Evolutionary conservation across 2,113 vertebrate species (phyloP), one percentile per base, ranked within the genome.

Genomic region (Grantiella picta): DNA sequence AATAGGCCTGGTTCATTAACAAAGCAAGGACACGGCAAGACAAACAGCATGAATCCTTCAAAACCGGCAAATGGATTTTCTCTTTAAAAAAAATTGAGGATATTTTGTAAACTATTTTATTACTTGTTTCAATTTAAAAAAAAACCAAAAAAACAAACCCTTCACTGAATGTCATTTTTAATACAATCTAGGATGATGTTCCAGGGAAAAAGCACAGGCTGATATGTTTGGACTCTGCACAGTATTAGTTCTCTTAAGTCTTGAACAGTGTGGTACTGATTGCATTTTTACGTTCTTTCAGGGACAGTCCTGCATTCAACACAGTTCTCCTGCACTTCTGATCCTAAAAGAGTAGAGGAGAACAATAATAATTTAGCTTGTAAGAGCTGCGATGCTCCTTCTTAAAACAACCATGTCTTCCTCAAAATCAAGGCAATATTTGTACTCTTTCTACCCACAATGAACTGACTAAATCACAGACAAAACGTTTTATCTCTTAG

Each of bases 91-190:
- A 21, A 77, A 68, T 80, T 86, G 59, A 85, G 59, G 10, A 63
- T 73, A 66, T 73, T 94, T 85, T 94, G 52, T 66, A 91, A 91
- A 91, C 54, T 82, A 80, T 70, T 81, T 90, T 86, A 80, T 54
- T 21, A 56, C 22, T 78, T 69, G 49, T 90, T 94, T 89, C 57
- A 72, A 61, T 86, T n/a, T 29, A 63, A 92, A 64, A 81, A 77
- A 64, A n/a, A 52, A 81, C 77, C 60, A 35, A 53, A 64, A 54
- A 61, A 89, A 61, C 66, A 56, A 72, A 20, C 12, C 33, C 52
- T 87, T 76, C 65, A 28, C 21, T 91, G 38, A 95, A 80, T 24
- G 66, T 59, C 13, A 90, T 83, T 94, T 88, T 95, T 93, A 88
- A 92, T 1, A 12, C 27, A 75, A 71, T 70, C 47, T 85, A 80